Evolutionary conservation across 2,888 invertebrate species (phyloP).

Genomic region (Cepaea hortensis): DNA sequence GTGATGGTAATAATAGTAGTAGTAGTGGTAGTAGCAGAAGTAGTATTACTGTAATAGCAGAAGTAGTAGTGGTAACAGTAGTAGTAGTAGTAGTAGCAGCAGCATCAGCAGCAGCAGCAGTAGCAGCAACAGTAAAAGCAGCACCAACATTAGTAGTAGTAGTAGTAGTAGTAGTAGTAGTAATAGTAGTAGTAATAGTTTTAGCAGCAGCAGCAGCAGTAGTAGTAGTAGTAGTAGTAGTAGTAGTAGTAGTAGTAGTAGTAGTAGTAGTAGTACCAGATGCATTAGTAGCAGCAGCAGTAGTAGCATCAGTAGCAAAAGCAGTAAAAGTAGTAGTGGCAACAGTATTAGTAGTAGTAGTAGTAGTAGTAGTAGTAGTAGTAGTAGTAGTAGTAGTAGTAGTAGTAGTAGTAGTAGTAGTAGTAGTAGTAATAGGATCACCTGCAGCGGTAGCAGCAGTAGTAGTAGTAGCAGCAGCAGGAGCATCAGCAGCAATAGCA

Average conservation of each 20-base stretch:
- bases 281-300: too few relatives aligned
- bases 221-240: background rate
- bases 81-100: too few relatives aligned
- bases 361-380: background rate
- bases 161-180: too few relatives aligned
- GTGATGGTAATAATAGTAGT: constrained; percentile 6
- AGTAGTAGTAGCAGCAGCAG: too few relatives aligned
- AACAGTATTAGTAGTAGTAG: background rate
- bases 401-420: background rate
- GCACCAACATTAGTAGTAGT: background rate
- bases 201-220: too few relatives aligned
- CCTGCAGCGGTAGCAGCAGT: too few relatives aligned
- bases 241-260: background rate
- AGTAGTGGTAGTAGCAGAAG: too few relatives aligned
- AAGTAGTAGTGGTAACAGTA: too few relatives aligned
- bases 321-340: background rate
- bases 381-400: background rate
- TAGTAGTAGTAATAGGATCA: too few relatives aligned
- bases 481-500: too few relatives aligned
- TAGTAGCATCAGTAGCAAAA: background rate
- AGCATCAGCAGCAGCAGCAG: background rate
- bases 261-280: background rate
- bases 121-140: background rate
- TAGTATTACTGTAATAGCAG: fast-evolving
- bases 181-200: constrained; percentile 9